phyloP scores from a whole-genome alignment of 2,797 vertebrate species.

The Champsocephalus esox region DNA sequence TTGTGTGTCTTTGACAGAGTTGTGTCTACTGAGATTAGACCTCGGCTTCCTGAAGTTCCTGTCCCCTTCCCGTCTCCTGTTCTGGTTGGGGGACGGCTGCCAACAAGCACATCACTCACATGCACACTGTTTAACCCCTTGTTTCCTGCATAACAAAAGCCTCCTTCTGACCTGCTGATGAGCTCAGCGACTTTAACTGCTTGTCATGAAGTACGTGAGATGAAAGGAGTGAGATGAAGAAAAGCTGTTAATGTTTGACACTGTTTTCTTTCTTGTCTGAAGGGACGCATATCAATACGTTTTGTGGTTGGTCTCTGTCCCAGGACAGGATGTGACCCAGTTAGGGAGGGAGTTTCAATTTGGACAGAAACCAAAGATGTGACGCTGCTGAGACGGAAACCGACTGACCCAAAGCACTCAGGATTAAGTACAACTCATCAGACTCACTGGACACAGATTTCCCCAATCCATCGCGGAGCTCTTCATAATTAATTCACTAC shows the following conservation, averaged over 20 bases:
- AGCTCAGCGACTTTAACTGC: slow-evolving; percentile 40
- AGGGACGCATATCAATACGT: slow-evolving; percentile 59
- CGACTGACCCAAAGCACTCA: slow-evolving; percentile 42
- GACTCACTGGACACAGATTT: slow-evolving; percentile 43
- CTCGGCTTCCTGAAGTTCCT: slow-evolving; percentile 72
- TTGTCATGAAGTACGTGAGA: slow-evolving; percentile 33
- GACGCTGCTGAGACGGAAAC: slow-evolving; percentile 45
- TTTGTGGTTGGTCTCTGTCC: slow-evolving; percentile 58
- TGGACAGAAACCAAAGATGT: slow-evolving; percentile 66
- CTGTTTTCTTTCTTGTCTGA: slow-evolving; percentile 39
- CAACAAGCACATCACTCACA: slow-evolving; percentile 61
- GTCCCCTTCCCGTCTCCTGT: slow-evolving; percentile 74
- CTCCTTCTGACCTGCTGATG: slow-evolving; percentile 35
- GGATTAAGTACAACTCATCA: slow-evolving; percentile 51
- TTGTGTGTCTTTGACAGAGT: slow-evolving; percentile 74
- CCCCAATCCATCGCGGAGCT: slow-evolving; percentile 23
- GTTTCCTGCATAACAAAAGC: slow-evolving; percentile 63
- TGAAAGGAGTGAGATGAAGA: slow-evolving; percentile 46
- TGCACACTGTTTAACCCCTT: slow-evolving; percentile 45
- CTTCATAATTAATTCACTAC: slow-evolving; percentile 19
- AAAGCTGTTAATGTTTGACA: slow-evolving; percentile 66
- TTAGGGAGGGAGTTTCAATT: slow-evolving; percentile 59
- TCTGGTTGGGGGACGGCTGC: slow-evolving; percentile 32
- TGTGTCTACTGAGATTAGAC: slow-evolving; percentile 79
- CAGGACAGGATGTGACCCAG: slow-evolving; percentile 71